A percentile compares a stretch with the other conserved stretches of the same genome.
phyloP scores from a whole-genome alignment of 2,888 invertebrate species.

The Coelogynopora nodosa region DNA sequence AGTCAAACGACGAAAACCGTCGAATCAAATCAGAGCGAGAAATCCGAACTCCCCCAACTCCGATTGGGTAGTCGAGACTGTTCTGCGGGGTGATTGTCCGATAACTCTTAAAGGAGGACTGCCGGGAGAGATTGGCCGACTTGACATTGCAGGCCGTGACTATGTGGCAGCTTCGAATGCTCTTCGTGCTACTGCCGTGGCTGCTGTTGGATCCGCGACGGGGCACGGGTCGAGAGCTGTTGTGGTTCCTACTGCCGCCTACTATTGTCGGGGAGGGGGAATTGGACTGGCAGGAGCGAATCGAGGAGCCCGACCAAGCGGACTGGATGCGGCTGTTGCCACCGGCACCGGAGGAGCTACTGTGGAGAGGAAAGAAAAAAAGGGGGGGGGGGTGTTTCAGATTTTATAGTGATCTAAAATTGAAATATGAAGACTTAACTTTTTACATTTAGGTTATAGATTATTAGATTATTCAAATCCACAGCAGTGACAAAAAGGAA shows the following conservation, averaged over 20 bases:
- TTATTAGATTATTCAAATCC: too few relatives aligned
- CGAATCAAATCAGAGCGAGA: not conserved
- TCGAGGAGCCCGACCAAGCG: not conserved
- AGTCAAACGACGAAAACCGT: not conserved
- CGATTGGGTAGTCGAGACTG: not conserved
- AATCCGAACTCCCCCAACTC: not conserved
- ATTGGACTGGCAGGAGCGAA: not conserved
- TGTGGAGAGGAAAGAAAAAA: not conserved
- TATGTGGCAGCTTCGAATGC: not conserved
- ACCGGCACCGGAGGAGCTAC: not conserved
- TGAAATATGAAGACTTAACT: not conserved
- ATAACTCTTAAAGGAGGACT: slow-evolving; percentile 50
- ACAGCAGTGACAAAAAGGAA: too few relatives aligned
- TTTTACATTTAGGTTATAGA: too few relatives aligned
- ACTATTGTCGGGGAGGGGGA: not conserved
- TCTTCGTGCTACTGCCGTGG: not conserved
- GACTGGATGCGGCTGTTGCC: not conserved
- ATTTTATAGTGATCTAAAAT: not conserved
- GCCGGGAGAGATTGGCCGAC: not conserved
- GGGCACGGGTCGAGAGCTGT: not conserved
- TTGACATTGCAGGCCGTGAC: not conserved
- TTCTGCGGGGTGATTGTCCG: slow-evolving; percentile 53
- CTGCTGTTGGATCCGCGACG: not conserved
- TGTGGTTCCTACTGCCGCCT: not conserved
- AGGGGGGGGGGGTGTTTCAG: not conserved